Percentiles rank a stretch among this genome's conserved stretches.
phyloP scores from a whole-genome alignment of 2,888 invertebrate species.

The Thera obeliscata region DNA sequence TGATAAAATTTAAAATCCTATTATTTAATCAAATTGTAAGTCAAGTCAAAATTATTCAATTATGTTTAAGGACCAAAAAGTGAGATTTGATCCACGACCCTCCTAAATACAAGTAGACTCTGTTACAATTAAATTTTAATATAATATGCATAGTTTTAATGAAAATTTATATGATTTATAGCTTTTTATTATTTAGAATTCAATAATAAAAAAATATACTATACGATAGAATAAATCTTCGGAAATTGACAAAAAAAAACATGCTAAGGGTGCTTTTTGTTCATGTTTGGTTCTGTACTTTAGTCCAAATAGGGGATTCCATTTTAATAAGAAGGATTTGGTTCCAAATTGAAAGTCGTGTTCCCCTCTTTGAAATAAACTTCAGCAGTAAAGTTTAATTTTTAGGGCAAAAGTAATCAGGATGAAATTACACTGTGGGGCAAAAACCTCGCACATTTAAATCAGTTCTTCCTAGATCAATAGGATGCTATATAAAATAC shows the following conservation, averaged over 20 bases:
- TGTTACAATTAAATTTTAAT: too few species aligned
- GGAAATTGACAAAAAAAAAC: background rate
- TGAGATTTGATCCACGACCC: too few species aligned
- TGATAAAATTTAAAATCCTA: too few species aligned
- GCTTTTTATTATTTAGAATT: too few species aligned
- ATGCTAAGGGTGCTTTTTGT: slow-evolving; percentile 3
- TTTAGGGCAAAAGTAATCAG: slow-evolving; percentile 39
- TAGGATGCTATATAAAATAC: background rate
- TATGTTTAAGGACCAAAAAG: too few species aligned
- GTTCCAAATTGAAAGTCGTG: slow-evolving; percentile 39
- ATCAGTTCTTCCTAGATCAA: background rate
- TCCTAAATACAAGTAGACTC: too few species aligned
- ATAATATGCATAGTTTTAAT: too few species aligned
- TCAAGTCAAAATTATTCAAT: too few species aligned
- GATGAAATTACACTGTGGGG: slow-evolving; percentile 17
- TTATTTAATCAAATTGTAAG: too few species aligned
- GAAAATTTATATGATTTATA: too few species aligned
- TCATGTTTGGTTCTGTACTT: slow-evolving; percentile 21
- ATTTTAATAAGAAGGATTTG: slow-evolving; percentile 39
- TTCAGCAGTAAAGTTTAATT: slow-evolving; percentile 38
- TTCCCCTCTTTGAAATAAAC: slow-evolving; percentile 33
- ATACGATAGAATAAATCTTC: background rate
- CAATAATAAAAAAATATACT: too few species aligned
- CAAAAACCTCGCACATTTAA: slow-evolving; percentile 4
- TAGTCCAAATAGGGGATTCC: slow-evolving; percentile 36